phyloP scores from a whole-genome alignment of 1,140 invertebrate species.

The Achroia grisella region DNA sequence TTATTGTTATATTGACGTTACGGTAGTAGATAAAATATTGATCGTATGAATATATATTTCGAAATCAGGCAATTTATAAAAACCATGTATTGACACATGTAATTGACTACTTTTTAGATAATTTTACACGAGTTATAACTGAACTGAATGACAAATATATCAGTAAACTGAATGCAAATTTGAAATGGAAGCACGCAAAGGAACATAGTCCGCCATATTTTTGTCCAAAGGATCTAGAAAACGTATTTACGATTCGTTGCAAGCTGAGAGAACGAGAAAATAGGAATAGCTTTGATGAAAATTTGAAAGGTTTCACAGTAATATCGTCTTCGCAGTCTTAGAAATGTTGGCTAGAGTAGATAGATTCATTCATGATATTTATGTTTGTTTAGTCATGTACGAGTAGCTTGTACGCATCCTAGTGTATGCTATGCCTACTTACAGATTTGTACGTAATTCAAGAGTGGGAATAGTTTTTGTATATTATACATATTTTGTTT shows the following conservation, averaged over 20 bases:
- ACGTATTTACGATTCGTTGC: constrained; percentile 30
- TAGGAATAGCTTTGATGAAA: constrained; percentile 56
- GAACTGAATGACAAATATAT: constrained; percentile 21
- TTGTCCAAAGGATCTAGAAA: constrained; percentile 37
- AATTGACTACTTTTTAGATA: constrained; percentile 22
- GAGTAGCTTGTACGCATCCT: no score
- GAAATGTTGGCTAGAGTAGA: constrained; percentile 34
- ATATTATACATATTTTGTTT: no score
- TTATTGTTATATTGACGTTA: no score
- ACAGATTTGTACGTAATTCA: no score
- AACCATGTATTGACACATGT: not conserved
- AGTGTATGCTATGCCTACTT: no score
- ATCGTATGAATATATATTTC: not conserved
- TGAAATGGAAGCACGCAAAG: constrained; percentile 12
- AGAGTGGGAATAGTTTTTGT: no score
- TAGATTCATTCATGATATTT: constrained; percentile 6
- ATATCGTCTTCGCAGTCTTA: constrained; percentile 52
- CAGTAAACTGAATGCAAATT: constrained; percentile 5
- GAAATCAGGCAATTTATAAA: not conserved
- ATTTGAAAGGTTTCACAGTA: constrained; percentile 62
- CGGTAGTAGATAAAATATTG: no score
- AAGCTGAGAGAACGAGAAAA: constrained; percentile 25
- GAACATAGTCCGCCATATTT: constrained; percentile 34
- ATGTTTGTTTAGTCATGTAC: no score
- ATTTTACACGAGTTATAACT: constrained; percentile 28